A percentile compares a stretch with the other conserved stretches of the same genome.
These are phyloP conservation scores for Hydractinia echinata DNA, from an alignment of 30 jellyfish, hydroid and myxozoan species.

Conservation along the genomic window DNA sequence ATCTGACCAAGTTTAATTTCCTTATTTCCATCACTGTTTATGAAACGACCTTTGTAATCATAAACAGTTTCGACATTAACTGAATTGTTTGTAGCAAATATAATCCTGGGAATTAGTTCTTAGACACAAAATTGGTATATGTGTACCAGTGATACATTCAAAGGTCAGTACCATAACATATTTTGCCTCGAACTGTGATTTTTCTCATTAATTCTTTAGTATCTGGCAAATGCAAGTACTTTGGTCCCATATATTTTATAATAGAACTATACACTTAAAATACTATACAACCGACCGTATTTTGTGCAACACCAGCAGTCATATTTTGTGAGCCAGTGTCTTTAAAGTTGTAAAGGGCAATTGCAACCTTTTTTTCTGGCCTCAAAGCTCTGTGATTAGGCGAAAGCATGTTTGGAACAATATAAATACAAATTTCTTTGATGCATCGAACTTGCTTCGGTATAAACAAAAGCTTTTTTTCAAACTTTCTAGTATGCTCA, in stretches of 20 bases:
- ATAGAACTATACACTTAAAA: neutral
- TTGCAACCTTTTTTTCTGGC: slow-evolving; percentile 3
- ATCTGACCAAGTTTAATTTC: too few species aligned
- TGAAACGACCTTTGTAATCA: too few species aligned
- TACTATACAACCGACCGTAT: neutral
- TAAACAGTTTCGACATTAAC: slow-evolving; percentile 20
- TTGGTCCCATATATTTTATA: neutral
- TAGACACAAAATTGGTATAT: slow-evolving; percentile 30
- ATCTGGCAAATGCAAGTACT: neutral
- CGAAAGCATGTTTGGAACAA: too few species aligned
- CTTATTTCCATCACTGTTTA: too few species aligned
- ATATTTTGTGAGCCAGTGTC: neutral
- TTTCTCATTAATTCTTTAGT: neutral
- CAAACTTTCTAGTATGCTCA: too few species aligned
- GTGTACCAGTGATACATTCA: slow-evolving; percentile 51
- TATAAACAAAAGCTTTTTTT: too few species aligned
- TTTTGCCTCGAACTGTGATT: neutral
- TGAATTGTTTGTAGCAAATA: neutral
- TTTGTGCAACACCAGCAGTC: slow-evolving; percentile 9
- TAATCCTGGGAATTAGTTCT: neutral
- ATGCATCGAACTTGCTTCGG: too few species aligned
- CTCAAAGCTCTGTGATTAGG: neutral
- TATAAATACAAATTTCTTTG: too few species aligned
- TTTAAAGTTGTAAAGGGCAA: neutral
- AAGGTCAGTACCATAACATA: slow-evolving; percentile 36